These are phyloP conservation scores for Drosophila mayaguana DNA, from an alignment of 2,888 invertebrate genomes.

Conservation along the genomic window DNA sequence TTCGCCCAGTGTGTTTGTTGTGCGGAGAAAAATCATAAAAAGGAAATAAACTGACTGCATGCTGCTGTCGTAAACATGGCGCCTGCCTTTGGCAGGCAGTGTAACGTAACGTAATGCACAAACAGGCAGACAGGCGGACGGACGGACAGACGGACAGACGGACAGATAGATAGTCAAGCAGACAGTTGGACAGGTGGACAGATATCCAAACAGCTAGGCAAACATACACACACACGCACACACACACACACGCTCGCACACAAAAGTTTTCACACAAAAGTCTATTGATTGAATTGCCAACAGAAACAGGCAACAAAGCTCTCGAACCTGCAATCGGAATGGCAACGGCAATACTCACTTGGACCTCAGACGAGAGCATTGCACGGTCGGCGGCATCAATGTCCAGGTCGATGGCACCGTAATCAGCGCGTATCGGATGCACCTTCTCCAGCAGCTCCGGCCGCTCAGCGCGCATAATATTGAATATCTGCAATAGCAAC, in stretches of 20 bases:
- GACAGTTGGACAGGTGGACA: constrained; percentile 14
- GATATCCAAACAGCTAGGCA: constrained; percentile 24
- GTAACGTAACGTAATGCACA: constrained; percentile 68
- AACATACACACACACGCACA: constrained; percentile 15
- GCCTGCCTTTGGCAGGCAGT: constrained; percentile 68
- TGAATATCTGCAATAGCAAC: constrained; percentile 86
- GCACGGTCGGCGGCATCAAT: constrained; percentile 84
- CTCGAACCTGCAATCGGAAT: constrained; percentile 17
- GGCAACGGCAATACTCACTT: constrained; percentile 84
- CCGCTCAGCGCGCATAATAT: constrained; percentile 85
- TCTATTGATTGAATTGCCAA: constrained; percentile 79
- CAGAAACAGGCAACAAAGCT: constrained; percentile 35
- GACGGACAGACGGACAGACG: background rate
- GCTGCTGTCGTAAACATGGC: constrained; percentile 75
- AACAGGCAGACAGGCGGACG: constrained; percentile 19
- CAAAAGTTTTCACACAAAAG: constrained; percentile 66
- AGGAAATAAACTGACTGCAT: constrained; percentile 73
- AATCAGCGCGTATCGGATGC: constrained; percentile 87
- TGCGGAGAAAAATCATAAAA: constrained; percentile 64
- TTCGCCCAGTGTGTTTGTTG: constrained; percentile 13
- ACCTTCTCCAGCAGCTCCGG: constrained; percentile 86
- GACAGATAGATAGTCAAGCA: constrained; percentile 1
- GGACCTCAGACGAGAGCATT: constrained; percentile 86
- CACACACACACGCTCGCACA: constrained; percentile 36
- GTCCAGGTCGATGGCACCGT: constrained; percentile 85